A percentile compares a stretch with the other conserved stretches of the same genome.
phyloP scores from a whole-genome alignment of 2,113 vertebrate species.

The Paedocypris sp. region DNA sequence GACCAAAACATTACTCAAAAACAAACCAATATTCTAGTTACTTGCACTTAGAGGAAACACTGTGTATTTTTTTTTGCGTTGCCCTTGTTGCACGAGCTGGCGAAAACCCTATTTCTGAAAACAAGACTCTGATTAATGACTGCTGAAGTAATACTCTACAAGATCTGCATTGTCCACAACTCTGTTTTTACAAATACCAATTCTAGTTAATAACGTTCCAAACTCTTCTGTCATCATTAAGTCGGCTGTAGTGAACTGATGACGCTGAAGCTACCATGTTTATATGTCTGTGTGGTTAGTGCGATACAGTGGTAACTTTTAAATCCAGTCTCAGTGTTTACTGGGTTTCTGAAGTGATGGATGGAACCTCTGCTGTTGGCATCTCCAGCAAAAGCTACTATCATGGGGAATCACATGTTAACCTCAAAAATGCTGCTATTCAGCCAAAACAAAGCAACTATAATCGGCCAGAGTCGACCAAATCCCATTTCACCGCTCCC shows the following conservation, averaged over 20 bases:
- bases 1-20: too few species aligned
- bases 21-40: too few species aligned
- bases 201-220: background rate
- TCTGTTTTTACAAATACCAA: background rate
- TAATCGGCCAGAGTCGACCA: conserved; percentile 28
- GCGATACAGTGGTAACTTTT: conserved; percentile 4
- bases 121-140: conserved; percentile 4
- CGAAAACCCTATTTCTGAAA: background rate
- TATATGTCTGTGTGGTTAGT: background rate
- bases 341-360: conserved; percentile 4
- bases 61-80: too few species aligned
- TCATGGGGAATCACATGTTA: conserved; percentile 26
- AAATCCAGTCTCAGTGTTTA: conserved; percentile 1
- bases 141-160: background rate
- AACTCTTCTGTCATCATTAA: conserved; percentile 19
- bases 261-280: background rate
- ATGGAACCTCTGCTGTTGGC: conserved; percentile 20
- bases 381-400: conserved; percentile 3
- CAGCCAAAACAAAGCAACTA: conserved; percentile 38
- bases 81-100: background rate
- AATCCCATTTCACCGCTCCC: conserved; percentile 22
- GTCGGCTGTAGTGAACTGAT: background rate
- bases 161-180: background rate
- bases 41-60: too few species aligned
- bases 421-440: conserved; percentile 32